Evolutionary conservation across 30 jellyfish, hydroid and myxozoan genomes (phyloP), one percentile per base, ranked within the genome.

Genomic region (Mastigias papua): DNA sequence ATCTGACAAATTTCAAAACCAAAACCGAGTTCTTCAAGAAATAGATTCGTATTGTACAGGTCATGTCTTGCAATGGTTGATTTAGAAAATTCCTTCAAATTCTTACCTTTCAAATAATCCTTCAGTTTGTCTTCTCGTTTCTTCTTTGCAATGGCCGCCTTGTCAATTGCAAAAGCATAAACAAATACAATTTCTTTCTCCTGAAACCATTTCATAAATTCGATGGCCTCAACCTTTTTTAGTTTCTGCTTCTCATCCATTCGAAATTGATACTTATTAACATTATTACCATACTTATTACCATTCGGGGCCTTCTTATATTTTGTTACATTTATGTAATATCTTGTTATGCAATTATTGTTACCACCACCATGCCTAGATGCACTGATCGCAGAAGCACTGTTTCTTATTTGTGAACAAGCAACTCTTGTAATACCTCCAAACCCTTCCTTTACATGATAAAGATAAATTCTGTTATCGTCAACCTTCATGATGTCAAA

Each of bases 21-120:
- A 51, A 71, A 71, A 0, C 82, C 82, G 0, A 71, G 66, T 19
- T 32, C 66, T 71, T 71, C 82, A 1, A 71, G 10, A 33, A 19
- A 1, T 3, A 2, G 33, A 25, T 71, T 71, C 1, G 57, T 48
- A 42, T 0, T 1, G 31, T 30, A 2, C 11, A 71, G 67, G 19
- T 37, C 82, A 21, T 30, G n/a, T 31, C 66, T 48, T 31, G 82
- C 82, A 42, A 71, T 71, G 67, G 15, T 32, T 15, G 82, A 71
- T 5, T 19, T 23, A 17, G 28, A 71, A 51, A 5, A 51, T 13
- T 17, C 67, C 2, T 51, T 4, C 17, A n/a, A 29, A 32, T 7
- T 2, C 13, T 20, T 32, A 1, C 17, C 19, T 16, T 21, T 71
- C 31, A 34, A 31, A 10, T 16, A 29, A 16, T 8, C 58, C 1